Conservation (phyloP, 2,113 vertebrate genomes). For the Monopterus albus region DNA sequence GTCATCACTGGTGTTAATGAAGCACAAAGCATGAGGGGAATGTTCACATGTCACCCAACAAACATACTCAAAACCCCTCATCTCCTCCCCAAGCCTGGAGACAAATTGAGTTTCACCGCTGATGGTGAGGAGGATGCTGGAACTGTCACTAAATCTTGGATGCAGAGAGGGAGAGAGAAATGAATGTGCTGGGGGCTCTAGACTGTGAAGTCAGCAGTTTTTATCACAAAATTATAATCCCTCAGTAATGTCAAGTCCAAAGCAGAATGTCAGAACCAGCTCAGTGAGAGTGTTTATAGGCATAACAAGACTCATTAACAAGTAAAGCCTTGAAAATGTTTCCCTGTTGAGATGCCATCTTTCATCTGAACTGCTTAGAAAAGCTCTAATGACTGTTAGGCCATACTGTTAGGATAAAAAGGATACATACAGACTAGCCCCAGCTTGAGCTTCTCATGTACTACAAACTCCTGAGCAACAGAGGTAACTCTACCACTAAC, state of each 20-base stretch:
- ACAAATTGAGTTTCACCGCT: constrained; percentile 53
- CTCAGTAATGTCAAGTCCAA: too few relatives aligned
- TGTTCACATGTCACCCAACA: constrained; percentile 49
- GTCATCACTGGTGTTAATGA: constrained; percentile 56
- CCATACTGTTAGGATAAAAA: too few relatives aligned
- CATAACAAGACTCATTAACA: too few relatives aligned
- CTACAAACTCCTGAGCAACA: too few relatives aligned
- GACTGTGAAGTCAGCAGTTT: too few relatives aligned
- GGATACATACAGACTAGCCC: too few relatives aligned
- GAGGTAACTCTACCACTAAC: too few relatives aligned
- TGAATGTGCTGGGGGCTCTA: too few relatives aligned
- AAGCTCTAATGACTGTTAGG: constrained; percentile 28
- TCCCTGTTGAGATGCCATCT: constrained; percentile 19
- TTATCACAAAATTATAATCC: too few relatives aligned
- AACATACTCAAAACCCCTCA: neutral
- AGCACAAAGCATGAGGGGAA: constrained; percentile 46
- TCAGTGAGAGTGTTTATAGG: too few relatives aligned
- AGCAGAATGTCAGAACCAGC: too few relatives aligned
- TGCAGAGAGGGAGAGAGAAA: neutral
- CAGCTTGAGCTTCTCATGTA: too few relatives aligned
- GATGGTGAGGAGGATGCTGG: constrained; percentile 10
- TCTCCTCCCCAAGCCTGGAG: neutral
- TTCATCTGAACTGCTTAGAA: constrained; percentile 11
- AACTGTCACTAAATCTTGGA: constrained; percentile 24
- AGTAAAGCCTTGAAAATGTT: constrained; percentile 4